Evolutionary conservation across 2,888 invertebrate genomes (phyloP), one percentile per base, ranked within the genome.

Genomic region (Norana najaformis): DNA sequence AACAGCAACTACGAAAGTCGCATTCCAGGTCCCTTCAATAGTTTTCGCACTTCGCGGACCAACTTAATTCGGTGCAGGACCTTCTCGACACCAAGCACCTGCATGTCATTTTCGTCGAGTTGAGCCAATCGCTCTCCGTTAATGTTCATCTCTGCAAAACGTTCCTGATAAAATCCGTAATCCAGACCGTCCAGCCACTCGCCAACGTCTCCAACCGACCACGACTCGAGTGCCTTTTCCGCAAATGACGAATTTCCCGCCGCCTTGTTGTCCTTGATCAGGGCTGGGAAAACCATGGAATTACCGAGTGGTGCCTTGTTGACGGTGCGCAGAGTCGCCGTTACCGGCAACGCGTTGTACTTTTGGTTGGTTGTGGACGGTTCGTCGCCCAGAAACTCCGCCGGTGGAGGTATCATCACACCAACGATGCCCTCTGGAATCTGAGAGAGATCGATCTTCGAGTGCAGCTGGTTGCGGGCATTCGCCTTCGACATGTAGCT

Each of bases 51-150:
- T 47, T 89, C 95, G 91, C 95, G 94, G 92, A 96, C 96, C 93
- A 96, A 95, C 92, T 95, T 95, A 93, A 96, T 95, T 91, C 96
- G 94, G 93, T 96, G 96, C 34, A 96, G 96, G 83, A 96, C 95
- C 92, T 96, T 95, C 89, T 96, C 95, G 41, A 96, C 96, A n/a
- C 96, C 96, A 30, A 96, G 94, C 90, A 95, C 95, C 90, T 96
- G 95, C 91, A 96, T 95, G 89, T 95, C 95, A 91, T 96, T 95
- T 90, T 96, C 95, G 92, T 95, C 95, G 93, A 96, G 94, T 89
- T 94, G 94, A 90, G 95, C 92, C 92, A 96, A 93, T 90, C 95
- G 95, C 88, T 94, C 93, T 39, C 96, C 96, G 93, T 95, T 95
- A 89, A 96, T 95, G 90, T 94, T 94, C 89, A 95, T 94, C 91